These are phyloP conservation scores for Chiridota heheva DNA, from an alignment of 35 echinoderm and acorn worm genomes.

Conservation along the genomic window DNA sequence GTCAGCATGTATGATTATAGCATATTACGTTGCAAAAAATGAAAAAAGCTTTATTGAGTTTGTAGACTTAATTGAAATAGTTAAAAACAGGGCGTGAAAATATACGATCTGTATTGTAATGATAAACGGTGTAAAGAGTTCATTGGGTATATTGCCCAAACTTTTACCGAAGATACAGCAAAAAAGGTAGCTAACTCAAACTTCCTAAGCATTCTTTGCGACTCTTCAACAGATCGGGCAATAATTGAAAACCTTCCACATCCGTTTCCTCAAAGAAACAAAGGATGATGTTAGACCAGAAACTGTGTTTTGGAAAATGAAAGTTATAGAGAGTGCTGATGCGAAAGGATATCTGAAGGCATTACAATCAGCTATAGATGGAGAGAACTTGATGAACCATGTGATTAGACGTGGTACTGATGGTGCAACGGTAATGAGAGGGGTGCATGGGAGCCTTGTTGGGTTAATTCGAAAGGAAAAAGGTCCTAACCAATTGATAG, in stretches of 20 bases:
- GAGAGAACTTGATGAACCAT: background rate
- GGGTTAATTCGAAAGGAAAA: constrained; percentile 3
- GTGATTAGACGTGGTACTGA: background rate
- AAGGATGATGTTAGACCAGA: background rate
- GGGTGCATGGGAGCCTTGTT: constrained; percentile 23
- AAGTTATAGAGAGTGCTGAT: background rate
- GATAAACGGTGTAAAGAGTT: background rate
- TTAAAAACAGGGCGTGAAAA: background rate
- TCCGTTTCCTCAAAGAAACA: background rate
- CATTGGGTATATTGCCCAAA: background rate
- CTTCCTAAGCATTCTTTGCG: background rate
- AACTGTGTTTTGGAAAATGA: constrained; percentile 6
- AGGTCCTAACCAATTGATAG: too few species aligned
- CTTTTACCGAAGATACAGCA: background rate
- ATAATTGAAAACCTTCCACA: constrained; percentile 14
- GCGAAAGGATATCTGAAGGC: constrained; percentile 6
- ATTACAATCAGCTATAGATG: background rate
- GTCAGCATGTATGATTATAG: background rate
- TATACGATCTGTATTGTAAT: too few species aligned
- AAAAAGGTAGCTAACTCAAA: background rate
- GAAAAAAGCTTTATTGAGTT: constrained; percentile 7
- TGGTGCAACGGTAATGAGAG: constrained; percentile 14
- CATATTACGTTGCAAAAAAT: constrained; percentile 24
- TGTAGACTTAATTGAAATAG: background rate
- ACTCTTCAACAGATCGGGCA: background rate